phyloP scores from a whole-genome alignment of 2,113 vertebrate species.

The Porphyrio hochstetteri region DNA sequence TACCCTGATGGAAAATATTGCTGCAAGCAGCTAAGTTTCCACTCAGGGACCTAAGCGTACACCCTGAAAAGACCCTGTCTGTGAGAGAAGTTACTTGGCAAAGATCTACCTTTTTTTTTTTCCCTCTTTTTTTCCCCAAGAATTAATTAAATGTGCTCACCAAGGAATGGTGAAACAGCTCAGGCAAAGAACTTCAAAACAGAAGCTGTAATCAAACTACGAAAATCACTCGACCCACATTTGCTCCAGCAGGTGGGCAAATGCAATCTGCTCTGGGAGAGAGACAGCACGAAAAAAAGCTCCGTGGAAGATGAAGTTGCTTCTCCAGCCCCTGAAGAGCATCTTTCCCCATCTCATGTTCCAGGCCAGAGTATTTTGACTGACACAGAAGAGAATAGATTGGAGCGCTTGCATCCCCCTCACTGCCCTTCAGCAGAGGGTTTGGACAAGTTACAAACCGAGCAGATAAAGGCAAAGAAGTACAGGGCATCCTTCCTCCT shows the following conservation, averaged over 20 bases:
- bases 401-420: neutral
- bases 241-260: neutral
- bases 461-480: neutral
- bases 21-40: neutral
- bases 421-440: neutral
- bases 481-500: neutral
- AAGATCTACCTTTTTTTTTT: neutral
- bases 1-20: neutral
- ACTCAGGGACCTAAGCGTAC: neutral
- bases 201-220: neutral
- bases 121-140: neutral
- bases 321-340: neutral
- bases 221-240: neutral
- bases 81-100: neutral
- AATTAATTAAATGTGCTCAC: conserved; percentile 19
- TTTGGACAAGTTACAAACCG: neutral
- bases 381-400: neutral
- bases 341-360: neutral
- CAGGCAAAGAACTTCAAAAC: neutral
- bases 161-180: neutral
- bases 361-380: neutral
- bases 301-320: neutral
- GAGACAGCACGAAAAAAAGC: neutral
- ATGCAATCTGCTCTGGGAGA: neutral
- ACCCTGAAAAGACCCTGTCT: neutral